Evolutionary conservation across 1,140 invertebrate genomes (phyloP).

Genomic region (Bombus impatiens): DNA sequence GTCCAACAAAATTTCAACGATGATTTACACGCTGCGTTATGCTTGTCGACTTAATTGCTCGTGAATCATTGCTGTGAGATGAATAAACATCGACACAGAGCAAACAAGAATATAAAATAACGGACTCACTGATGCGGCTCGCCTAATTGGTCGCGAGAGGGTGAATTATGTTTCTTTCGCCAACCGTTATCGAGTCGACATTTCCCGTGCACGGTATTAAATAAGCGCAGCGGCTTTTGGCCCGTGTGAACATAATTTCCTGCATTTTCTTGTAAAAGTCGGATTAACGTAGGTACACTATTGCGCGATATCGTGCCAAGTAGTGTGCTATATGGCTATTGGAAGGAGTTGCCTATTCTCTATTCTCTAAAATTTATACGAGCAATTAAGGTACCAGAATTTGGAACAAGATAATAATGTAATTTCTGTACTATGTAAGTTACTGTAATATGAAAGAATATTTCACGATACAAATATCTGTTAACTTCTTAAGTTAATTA

Average conservation of each 20-base stretch:
- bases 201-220: background rate
- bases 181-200: background rate
- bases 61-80: background rate
- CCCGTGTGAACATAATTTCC: background rate
- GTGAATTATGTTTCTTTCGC: background rate
- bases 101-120: slow-evolving; percentile 34
- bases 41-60: slow-evolving; percentile 19
- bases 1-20: slow-evolving; percentile 6
- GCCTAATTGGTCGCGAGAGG: background rate
- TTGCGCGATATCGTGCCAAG: background rate
- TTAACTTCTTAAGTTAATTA: too few species aligned
- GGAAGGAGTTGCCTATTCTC: background rate
- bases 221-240: background rate
- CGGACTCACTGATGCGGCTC: background rate
- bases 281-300: background rate
- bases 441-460: too few species aligned
- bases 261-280: background rate
- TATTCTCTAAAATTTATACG: background rate
- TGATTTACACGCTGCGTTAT: background rate
- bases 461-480: too few species aligned
- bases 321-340: background rate
- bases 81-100: slow-evolving; percentile 10
- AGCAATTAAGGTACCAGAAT: background rate
- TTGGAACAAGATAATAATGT: background rate
- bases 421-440: too few species aligned